Base-by-base conservation (phyloP, 2,797 vertebrate species). In the Chelidonichthys spinosus region DNA sequence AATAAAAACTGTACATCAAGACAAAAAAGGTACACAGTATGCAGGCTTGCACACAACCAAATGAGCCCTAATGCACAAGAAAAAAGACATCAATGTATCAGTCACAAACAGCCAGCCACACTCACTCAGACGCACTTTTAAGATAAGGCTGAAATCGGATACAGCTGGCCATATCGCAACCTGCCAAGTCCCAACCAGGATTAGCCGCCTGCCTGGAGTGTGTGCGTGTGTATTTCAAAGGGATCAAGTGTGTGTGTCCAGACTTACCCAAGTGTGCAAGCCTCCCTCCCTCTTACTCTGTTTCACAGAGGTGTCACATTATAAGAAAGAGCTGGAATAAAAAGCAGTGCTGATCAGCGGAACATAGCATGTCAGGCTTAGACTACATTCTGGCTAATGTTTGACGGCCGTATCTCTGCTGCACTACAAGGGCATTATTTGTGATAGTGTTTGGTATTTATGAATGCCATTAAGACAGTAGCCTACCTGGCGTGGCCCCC, bases 81-180 rank as follows among this genome's bases (percentile, higher is more conserved):
- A 49, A 58, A 43, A 68, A 72, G 53, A 72, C 54, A 78, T 10
- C 63, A 55, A 79, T 11, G 50, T 62, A 72, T 73, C 40, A 42
- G 49, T 44, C 54, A 15, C 56, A 52, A 66, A 63, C 75, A 72
- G 76, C 56, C 75, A 72, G 76, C 56, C 76, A 9, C 77, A 69
- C 72, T 72, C 77, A 47, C 71, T 72, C 74, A 78, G 40, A 63
- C 50, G 4, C 63, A 72, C 72, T 78, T 87, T 89, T 14, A 80
- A 87, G 89, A 90, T 88, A 90, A 86, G 80, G 61, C 70, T 50
- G 49, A 54, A n/a, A 85, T 90, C 52, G 50, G 84, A 86, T 83
- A 87, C 80, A 83, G 58, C 56, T 7, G 66, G 37, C 61, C 67
- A 7, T 86, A 82, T 87, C 69, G 6, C 79, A 75, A 56, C 80